Conservation (phyloP, 2,797 vertebrate species). For the Pseudotriccus pelzelni region DNA sequence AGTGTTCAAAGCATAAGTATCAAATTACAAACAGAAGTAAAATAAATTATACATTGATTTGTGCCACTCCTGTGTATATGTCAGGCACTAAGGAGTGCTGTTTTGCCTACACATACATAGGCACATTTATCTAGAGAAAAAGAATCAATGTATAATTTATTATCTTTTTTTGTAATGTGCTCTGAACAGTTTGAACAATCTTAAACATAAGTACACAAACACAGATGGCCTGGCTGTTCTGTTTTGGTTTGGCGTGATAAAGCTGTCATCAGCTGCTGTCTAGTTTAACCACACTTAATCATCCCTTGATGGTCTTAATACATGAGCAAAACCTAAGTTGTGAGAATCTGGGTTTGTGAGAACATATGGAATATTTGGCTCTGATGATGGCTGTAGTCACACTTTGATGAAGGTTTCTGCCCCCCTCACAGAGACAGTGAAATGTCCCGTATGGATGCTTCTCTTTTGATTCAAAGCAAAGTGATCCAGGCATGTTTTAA, state of each 20-base stretch:
- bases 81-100: not conserved
- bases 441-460: not conserved
- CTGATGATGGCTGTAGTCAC: constrained; percentile 3
- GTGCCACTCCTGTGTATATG: not conserved
- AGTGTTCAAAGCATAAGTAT: not conserved
- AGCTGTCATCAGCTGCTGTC: constrained; percentile 22
- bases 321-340: not conserved
- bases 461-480: not conserved
- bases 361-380: constrained; percentile 45
- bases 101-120: not conserved
- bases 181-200: constrained; percentile 29
- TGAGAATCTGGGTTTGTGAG: not conserved
- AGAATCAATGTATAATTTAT: constrained; percentile 1
- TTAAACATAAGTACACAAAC: constrained; percentile 6
- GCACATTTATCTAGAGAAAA: not conserved
- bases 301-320: constrained; percentile 2
- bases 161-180: not conserved
- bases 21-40: not conserved
- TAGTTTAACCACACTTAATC: constrained; percentile 33
- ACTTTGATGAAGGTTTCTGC: not conserved
- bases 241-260: constrained; percentile 5
- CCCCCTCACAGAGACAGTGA: not conserved
- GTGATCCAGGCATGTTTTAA: not conserved
- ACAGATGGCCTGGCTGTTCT: constrained; percentile 56
- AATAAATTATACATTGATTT: constrained; percentile 27